Base-by-base conservation (phyloP, 2,113 vertebrate genomes). In the Brachypodius melanocephalos region DNA sequence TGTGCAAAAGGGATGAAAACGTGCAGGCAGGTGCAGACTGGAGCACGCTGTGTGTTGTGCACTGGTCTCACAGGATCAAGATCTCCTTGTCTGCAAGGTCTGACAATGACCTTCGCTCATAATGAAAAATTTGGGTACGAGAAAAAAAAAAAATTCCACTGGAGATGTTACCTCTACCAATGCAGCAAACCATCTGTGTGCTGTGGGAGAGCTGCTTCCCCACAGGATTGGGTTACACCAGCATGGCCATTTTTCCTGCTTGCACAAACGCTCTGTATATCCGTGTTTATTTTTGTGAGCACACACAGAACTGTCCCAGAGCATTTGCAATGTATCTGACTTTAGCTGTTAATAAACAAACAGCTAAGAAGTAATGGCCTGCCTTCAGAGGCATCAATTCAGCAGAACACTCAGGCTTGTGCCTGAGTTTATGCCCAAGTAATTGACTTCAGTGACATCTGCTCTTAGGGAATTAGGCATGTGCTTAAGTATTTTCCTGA, bases 371-470 rank as follows among this genome's bases (percentile, higher is more conserved):
- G 86, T 92, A 87, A 97, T 89, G 88, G 96, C 66, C 87, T 94
- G 87, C 93, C 89, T 93, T 95, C 85, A 89, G 88, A 97, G 76
- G 89, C 82, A 95, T 80, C 91, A 66, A 62, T 43, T 96, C 93
- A 94, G 89, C 81, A 38, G 59, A 90, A 95, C 85, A 89, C 94
- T 97, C 81, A 89, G 66, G 93, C 91, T 83, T 88, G 91, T 58
- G 95, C 93, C 91, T 85, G 82, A 94, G 93, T 89, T 96, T 96
- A 91, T 96, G 89, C 89, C 93, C 89, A 91, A 95, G 74, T 88
- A 94, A 95, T 95, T 97, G 96, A 96, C 96, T 95, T 91, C 4
- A 55, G 93, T 96, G 95, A 97, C 95, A 96, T 97, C 74, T 95
- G 91, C 91, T 96, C 96, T 95, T 51, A 63, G 74, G 85, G 89